A percentile compares a stretch with the other conserved stretches of the same genome.
These are phyloP conservation scores for Ectemnius cavifrons DNA, from an alignment of 2,888 invertebrate genomes.

Conservation along the genomic window DNA sequence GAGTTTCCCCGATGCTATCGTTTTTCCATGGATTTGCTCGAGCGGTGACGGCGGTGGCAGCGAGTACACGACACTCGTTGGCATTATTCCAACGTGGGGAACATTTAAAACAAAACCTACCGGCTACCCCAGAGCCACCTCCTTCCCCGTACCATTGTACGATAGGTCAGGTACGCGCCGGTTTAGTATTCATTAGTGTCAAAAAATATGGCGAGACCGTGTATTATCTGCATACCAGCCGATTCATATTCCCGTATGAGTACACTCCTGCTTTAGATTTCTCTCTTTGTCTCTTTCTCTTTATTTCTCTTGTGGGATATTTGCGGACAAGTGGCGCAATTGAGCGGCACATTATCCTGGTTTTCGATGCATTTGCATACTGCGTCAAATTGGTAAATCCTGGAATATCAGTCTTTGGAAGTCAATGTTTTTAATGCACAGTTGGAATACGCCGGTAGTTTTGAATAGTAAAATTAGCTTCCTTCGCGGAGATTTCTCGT, in stretches of 20 bases:
- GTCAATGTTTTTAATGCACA: no score
- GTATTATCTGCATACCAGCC: slow-evolving; percentile 49
- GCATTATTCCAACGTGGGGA: slow-evolving; percentile 64
- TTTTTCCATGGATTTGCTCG: slow-evolving; percentile 28
- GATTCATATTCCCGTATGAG: slow-evolving; percentile 47
- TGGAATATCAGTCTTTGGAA: no score
- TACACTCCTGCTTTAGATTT: background rate
- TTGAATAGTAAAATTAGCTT: no score
- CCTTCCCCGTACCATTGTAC: slow-evolving; percentile 13
- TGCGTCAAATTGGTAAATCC: background rate
- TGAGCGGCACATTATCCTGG: no score
- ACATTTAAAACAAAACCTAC: slow-evolving; percentile 61
- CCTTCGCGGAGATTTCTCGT: no score
- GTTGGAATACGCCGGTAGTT: no score
- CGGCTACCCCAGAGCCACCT: slow-evolving; percentile 33
- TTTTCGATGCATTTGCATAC: background rate
- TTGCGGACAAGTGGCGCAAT: slow-evolving; percentile 1
- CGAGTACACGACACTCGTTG: slow-evolving; percentile 42
- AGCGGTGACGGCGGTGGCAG: slow-evolving; percentile 22
- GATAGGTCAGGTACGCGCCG: slow-evolving; percentile 36
- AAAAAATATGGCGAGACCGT: slow-evolving; percentile 52
- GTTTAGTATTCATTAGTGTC: slow-evolving; percentile 59
- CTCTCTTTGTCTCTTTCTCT: background rate
- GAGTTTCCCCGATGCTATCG: background rate
- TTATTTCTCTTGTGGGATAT: background rate